Conservation (phyloP, 1,140 invertebrate genomes). For the Brachionus angularis region DNA sequence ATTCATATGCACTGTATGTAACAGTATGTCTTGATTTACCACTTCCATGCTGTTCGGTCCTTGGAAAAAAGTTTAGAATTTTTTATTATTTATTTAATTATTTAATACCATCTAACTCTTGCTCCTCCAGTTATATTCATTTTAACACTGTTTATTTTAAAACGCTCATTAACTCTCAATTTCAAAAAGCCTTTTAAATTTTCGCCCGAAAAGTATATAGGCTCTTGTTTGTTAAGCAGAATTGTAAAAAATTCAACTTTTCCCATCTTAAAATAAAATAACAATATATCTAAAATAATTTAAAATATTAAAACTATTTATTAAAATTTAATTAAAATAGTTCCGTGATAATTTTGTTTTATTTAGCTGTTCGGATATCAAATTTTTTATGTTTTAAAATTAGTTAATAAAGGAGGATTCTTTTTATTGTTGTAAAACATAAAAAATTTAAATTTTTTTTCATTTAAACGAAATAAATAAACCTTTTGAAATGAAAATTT, state of each 20-base stretch:
- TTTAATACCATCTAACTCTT: conserved; percentile 12
- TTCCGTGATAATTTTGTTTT: too few relatives aligned
- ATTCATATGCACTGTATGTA: conserved; percentile 6
- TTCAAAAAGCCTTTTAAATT: conserved; percentile 16
- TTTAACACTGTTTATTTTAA: conserved; percentile 39
- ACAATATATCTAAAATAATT: background rate
- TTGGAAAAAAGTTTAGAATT: background rate
- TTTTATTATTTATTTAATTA: background rate
- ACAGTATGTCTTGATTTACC: conserved; percentile 17
- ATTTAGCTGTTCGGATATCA: too few relatives aligned
- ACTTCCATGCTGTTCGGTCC: conserved; percentile 11
- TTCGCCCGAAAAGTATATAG: conserved; percentile 1
- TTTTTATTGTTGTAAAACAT: too few relatives aligned
- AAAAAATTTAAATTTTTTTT: too few relatives aligned
- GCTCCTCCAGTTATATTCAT: conserved; percentile 20
- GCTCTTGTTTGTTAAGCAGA: background rate
- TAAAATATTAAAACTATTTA: too few relatives aligned
- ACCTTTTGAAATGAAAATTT: too few relatives aligned
- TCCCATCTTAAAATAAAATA: background rate
- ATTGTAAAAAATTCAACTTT: conserved; percentile 39
- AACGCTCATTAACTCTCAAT: conserved; percentile 23
- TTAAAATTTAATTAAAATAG: too few relatives aligned
- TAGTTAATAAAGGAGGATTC: too few relatives aligned
- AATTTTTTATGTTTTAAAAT: too few relatives aligned
- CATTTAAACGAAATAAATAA: too few relatives aligned